Conservation (phyloP, 2,888 invertebrate species). For the Seira ritae region DNA sequence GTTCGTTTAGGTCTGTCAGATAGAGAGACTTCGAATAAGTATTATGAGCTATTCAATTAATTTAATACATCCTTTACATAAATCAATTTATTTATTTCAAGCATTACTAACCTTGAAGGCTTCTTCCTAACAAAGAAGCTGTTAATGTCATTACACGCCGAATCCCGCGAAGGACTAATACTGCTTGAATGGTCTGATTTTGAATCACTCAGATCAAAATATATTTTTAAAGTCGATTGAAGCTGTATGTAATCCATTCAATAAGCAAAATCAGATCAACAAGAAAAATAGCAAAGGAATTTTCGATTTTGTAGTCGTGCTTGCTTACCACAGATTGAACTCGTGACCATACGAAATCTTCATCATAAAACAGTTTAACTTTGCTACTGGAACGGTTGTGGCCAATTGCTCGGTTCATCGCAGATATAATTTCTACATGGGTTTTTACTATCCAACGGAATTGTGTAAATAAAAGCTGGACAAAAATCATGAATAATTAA, state of each 20-base stretch:
- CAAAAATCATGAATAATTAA: not conserved
- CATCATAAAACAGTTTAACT: constrained; percentile 79
- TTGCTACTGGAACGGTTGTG: constrained; percentile 50
- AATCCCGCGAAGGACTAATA: constrained; percentile 64
- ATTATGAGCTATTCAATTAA: too few relatives aligned
- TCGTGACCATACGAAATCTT: constrained; percentile 91
- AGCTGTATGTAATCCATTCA: constrained; percentile 79
- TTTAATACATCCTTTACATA: constrained; percentile 20
- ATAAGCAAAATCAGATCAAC: too few relatives aligned
- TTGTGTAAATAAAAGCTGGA: constrained; percentile 85
- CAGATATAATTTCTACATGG: constrained; percentile 82
- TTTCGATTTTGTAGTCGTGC: not conserved
- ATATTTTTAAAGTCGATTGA: constrained; percentile 85
- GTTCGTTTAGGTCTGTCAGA: constrained; percentile 76
- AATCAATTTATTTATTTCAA: constrained; percentile 9
- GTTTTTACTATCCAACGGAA: constrained; percentile 88
- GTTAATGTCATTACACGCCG: constrained; percentile 76
- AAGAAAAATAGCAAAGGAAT: constrained; percentile 24
- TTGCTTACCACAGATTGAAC: constrained; percentile 89
- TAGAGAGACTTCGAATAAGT: too few relatives aligned
- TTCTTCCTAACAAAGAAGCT: constrained; percentile 77
- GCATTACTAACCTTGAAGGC: constrained; percentile 74
- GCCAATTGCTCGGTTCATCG: constrained; percentile 80
- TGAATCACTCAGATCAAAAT: constrained; percentile 73
- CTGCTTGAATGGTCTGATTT: constrained; percentile 65